These are phyloP conservation scores for Meloidogyne floridensis DNA, from an alignment of 1,140 invertebrate genomes.

Conservation along the genomic window DNA sequence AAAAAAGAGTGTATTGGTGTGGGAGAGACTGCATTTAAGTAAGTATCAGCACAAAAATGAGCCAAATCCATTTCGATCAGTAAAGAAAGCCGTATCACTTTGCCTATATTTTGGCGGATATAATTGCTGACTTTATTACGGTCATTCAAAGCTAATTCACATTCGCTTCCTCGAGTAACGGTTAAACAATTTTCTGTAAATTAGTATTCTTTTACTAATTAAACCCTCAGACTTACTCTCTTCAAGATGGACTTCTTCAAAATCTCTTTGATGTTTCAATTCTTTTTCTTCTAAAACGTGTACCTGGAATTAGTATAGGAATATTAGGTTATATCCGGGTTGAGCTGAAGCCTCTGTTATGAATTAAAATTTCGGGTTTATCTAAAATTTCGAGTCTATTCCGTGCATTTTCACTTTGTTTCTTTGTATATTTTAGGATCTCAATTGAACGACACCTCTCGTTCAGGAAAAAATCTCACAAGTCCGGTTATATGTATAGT, in stretches of 20 bases:
- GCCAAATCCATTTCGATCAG: conserved; percentile 54
- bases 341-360: no score
- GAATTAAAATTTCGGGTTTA: no score
- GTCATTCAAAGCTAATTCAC: conserved; percentile 42
- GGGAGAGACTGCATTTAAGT: conserved; percentile 60
- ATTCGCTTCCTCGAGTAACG: conserved; percentile 40
- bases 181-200: conserved; percentile 26
- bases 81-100: conserved; percentile 52
- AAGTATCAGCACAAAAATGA: conserved; percentile 55
- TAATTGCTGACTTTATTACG: conserved; percentile 22
- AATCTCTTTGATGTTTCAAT: background rate
- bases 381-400: no score
- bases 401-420: no score
- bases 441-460: no score
- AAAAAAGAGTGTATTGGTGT: conserved; percentile 61
- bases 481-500: no score
- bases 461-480: no score
- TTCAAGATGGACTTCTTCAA: conserved; percentile 27
- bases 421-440: no score
- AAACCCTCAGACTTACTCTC: background rate
- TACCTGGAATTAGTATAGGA: conserved; percentile 2
- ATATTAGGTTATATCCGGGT: no score
- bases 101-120: conserved; percentile 47
- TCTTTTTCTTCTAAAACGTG: conserved; percentile 30
- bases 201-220: no score